Evolutionary conservation across 2,888 invertebrate species (phyloP), one percentile per base, ranked within the genome.

Genomic region (Luffia ferchaultella): DNA sequence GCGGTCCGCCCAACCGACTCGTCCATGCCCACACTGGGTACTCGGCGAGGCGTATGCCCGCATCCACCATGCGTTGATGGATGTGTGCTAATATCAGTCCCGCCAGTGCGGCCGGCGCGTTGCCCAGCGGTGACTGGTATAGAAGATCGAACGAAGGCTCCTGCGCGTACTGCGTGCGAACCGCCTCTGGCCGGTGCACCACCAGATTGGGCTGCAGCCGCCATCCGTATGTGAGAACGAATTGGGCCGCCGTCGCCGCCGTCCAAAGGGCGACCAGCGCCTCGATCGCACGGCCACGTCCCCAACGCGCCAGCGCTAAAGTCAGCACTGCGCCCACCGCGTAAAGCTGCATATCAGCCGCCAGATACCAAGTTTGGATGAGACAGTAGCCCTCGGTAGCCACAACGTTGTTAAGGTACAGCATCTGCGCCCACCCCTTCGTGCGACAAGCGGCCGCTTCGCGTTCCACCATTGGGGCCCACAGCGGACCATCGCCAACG

Each of bases 341-440:
- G 67, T 83, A 82, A 52, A 83, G 69, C 64, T 83, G 82, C 70
- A 77, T 78, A 63, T 83, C 82, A 0, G 80, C 82, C 2, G 82
- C 82, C 42, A 83, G 62, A 63, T 82, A 83, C 80, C 82, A 83
- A 5, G 82, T 82, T 64, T 80, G 82, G 59, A 82, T 73, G 42
- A 83, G 70, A 54, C 82, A 82, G 58, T 79, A 78, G 48, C 80
- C 70, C 51, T 76, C 75, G 0, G 73, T 64, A 20, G 70, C 57
- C 3, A 79, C 45, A 12, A 80, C 57, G 61, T 82, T 82, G 69
- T 79, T 78, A 51, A 79, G 63, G 62, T 73, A 83, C 1, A 80
- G 67, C 55, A 79, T 62, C 40, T 82, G 79, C 18, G 73, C 68
- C 80, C 79, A 79, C 79, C 80, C 79, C 67, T 79, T 78, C 58